Conservation (phyloP, 2,888 invertebrate species). For the Chorisops tibialis region DNA sequence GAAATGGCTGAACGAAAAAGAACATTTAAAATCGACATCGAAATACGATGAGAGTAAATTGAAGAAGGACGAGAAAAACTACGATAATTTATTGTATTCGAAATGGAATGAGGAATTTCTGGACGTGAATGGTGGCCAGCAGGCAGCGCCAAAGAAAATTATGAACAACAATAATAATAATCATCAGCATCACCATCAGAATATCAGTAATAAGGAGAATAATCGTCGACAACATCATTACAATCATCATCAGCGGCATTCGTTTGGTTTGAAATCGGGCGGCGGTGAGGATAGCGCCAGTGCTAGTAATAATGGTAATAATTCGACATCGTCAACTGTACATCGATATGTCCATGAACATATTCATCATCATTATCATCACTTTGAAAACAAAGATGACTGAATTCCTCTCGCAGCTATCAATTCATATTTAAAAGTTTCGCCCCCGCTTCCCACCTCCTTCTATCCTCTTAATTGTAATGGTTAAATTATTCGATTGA, state of each 20-base stretch:
- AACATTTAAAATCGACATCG: constrained; percentile 29
- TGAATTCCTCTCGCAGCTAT: neutral
- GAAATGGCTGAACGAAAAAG: constrained; percentile 52
- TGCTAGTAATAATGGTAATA: constrained; percentile 30
- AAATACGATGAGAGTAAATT: constrained; percentile 36
- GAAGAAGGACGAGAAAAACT: constrained; percentile 47
- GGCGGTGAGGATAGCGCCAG: constrained; percentile 18
- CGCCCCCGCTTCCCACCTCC: too few species aligned
- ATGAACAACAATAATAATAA: constrained; percentile 30
- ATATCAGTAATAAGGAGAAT: constrained; percentile 33
- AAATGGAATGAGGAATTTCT: constrained; percentile 46
- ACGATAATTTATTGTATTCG: constrained; percentile 49
- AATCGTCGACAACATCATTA: constrained; percentile 38
- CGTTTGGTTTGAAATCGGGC: constrained; percentile 1
- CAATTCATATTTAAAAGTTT: too few species aligned
- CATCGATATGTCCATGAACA: constrained; percentile 69
- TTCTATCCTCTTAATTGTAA: too few species aligned
- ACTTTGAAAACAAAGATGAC: constrained; percentile 58
- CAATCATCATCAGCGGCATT: constrained; percentile 33
- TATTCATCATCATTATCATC: constrained; percentile 72
- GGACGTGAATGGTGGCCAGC: constrained; percentile 2
- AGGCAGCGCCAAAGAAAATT: constrained; percentile 26
- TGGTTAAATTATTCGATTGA: too few species aligned
- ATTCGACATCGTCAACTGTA: constrained; percentile 49
- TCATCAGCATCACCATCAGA: constrained; percentile 16